Evolutionary conservation across 2,113 vertebrate genomes (phyloP).

Genomic region (Tylochromis polylepis): DNA sequence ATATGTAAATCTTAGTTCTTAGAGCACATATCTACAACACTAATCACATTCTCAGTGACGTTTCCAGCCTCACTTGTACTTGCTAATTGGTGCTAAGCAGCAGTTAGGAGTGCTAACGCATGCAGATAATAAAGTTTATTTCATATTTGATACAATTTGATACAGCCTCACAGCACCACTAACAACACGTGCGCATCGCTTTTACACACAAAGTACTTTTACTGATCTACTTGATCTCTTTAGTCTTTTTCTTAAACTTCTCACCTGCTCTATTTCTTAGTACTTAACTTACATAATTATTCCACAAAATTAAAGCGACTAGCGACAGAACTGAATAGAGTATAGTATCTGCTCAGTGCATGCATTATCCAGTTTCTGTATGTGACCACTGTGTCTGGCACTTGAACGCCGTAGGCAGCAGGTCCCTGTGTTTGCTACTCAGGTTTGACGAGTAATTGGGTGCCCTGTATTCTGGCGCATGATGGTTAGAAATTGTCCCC

Average conservation of each 20-base stretch:
- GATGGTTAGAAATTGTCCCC: constrained; percentile 23
- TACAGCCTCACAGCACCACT: background rate
- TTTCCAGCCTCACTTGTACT: background rate
- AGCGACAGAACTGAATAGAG: background rate
- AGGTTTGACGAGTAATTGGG: constrained; percentile 48
- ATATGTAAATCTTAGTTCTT: background rate
- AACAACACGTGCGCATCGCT: background rate
- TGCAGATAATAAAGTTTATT: background rate
- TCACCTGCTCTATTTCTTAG: background rate
- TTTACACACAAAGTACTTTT: background rate
- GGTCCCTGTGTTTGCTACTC: background rate
- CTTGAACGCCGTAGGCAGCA: background rate
- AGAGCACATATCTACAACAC: background rate
- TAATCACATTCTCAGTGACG: background rate
- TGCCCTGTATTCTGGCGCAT: constrained; percentile 45
- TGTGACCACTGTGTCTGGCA: constrained; percentile 12
- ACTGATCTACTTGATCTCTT: background rate
- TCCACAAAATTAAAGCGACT: background rate
- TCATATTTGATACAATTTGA: background rate
- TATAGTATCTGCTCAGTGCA: background rate
- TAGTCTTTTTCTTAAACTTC: background rate
- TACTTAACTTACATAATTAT: background rate
- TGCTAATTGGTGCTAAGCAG: background rate
- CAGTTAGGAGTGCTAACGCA: background rate
- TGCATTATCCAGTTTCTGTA: background rate